These are phyloP conservation scores for Lasioglossum baleicum DNA, from an alignment of 1,140 invertebrate species.

Conservation along the genomic window DNA sequence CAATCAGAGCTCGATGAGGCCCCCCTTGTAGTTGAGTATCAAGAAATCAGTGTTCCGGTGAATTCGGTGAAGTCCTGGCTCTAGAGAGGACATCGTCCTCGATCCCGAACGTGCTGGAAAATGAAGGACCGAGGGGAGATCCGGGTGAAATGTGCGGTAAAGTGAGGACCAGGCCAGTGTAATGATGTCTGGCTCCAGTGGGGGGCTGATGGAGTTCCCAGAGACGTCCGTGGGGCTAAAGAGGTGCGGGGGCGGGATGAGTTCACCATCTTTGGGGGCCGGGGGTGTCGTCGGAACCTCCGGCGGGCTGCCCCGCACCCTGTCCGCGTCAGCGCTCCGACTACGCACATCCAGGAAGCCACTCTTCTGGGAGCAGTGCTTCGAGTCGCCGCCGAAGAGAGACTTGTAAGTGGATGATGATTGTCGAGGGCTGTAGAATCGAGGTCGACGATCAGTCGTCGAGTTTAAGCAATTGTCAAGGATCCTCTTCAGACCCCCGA, in stretches of 20 bases:
- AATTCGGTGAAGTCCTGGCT: too few relatives aligned
- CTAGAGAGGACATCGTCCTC: too few relatives aligned
- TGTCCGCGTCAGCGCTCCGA: conserved; percentile 88
- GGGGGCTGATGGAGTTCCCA: conserved; percentile 74
- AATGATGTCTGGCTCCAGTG: conserved; percentile 73
- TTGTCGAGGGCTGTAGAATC: not conserved
- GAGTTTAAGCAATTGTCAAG: not conserved
- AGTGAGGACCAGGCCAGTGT: conserved; percentile 17
- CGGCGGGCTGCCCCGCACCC: conserved; percentile 86
- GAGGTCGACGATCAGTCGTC: conserved; percentile 4
- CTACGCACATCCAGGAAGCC: conserved; percentile 84
- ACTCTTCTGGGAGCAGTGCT: conserved; percentile 90
- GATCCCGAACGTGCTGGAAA: not conserved
- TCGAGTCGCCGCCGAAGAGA: conserved; percentile 84
- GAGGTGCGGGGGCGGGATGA: conserved; percentile 80
- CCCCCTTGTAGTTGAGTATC: too few relatives aligned
- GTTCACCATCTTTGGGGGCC: conserved; percentile 76
- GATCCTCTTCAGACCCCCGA: too few relatives aligned
- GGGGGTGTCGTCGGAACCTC: conserved; percentile 59
- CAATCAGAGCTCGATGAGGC: too few relatives aligned
- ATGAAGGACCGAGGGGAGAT: not conserved
- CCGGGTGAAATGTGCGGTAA: not conserved
- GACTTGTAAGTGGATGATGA: conserved; percentile 83
- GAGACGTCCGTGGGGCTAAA: conserved; percentile 77
- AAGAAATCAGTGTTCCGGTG: too few relatives aligned